Evolutionary conservation across 2,888 invertebrate genomes (phyloP), one percentile per base, ranked within the genome.

Genomic region (Tiliacea citrago): DNA sequence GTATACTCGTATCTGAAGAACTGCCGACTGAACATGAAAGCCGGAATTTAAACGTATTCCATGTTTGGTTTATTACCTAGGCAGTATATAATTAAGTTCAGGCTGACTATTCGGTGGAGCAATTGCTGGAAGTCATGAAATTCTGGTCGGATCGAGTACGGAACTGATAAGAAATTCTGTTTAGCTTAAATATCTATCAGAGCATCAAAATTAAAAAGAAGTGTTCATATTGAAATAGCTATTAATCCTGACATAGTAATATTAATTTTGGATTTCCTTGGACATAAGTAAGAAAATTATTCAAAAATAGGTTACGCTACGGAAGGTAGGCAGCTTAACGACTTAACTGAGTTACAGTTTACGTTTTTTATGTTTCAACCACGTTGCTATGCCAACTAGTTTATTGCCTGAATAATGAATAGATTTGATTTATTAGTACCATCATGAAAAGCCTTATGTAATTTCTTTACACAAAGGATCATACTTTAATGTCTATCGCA

Each of bases 351-450:
- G 60, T 68, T 66, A 79, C 55, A 79, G 65, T 51, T 66, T 49
- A 69, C 61, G 53, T n/a, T n/a, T n/a, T n/a, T n/a, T n/a, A 68
- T 84, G 82, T 82, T 82, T 81, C 67, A 76, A 39, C 66, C 55
- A 35, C 47, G 85, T 82, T 81, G 69, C 72, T 35, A 82, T 81
- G 85, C 81, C 77, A 73, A 82, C 85, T 47, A 67, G 57, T 73
- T 67, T 73, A 84, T 76, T 67, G 76, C 67, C 67, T 84, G 81
- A 81, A 84, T 82, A 84, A 81, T 81, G 81, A 81, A 72, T 65
- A 81, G 63, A 63, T 76, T 76, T 76, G 82, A 84, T 82, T 81
- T 84, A 84, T 76, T 76, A 73, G 60, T 55, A 18, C 63, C 21
- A 67, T 68, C 58, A 72, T 68, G 68, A 57, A 72, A 57, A 51